Evolutionary conservation across 2,797 vertebrate genomes (phyloP).

Genomic region (Austrolebias charrua): DNA sequence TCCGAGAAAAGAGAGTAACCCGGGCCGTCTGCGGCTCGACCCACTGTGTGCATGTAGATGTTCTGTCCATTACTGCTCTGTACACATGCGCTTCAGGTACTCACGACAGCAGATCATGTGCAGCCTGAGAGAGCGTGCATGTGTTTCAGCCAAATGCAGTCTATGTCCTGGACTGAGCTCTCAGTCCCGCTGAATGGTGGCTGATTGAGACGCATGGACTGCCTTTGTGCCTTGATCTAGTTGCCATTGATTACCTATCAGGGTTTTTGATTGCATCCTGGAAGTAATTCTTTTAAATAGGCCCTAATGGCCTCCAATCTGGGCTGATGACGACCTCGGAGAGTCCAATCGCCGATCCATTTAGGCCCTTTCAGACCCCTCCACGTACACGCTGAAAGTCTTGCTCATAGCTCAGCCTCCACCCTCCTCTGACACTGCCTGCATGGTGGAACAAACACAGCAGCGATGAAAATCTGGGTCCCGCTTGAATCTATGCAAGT

Average conservation of each 20-base stretch:
- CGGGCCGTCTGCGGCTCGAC: constrained; percentile 58
- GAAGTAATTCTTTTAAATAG: constrained; percentile 83
- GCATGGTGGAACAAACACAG: constrained; percentile 26
- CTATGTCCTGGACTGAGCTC: constrained; percentile 66
- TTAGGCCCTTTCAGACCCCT: constrained; percentile 78
- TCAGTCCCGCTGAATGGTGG: constrained; percentile 75
- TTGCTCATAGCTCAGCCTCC: constrained; percentile 49
- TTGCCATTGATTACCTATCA: constrained; percentile 84
- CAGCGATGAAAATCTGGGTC: constrained; percentile 33
- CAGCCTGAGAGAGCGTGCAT: constrained; percentile 25
- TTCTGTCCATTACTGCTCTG: constrained; percentile 11
- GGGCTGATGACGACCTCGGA: constrained; percentile 77
- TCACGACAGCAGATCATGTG: constrained; percentile 27
- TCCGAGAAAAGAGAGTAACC: constrained; percentile 51
- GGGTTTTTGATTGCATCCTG: constrained; percentile 83
- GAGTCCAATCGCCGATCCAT: constrained; percentile 79
- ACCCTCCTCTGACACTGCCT: constrained; percentile 25
- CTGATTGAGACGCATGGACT: constrained; percentile 81
- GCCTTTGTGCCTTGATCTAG: constrained; percentile 79
- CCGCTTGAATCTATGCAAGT: constrained; percentile 1
- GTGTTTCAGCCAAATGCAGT: constrained; percentile 41
- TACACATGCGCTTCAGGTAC: constrained; percentile 40
- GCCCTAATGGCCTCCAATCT: constrained; percentile 81
- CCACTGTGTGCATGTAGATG: constrained; percentile 30
- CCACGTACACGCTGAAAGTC: constrained; percentile 64